These are phyloP conservation scores for Tipula vernalis DNA, from an alignment of 2,888 invertebrate genomes.

Conservation along the genomic window DNA sequence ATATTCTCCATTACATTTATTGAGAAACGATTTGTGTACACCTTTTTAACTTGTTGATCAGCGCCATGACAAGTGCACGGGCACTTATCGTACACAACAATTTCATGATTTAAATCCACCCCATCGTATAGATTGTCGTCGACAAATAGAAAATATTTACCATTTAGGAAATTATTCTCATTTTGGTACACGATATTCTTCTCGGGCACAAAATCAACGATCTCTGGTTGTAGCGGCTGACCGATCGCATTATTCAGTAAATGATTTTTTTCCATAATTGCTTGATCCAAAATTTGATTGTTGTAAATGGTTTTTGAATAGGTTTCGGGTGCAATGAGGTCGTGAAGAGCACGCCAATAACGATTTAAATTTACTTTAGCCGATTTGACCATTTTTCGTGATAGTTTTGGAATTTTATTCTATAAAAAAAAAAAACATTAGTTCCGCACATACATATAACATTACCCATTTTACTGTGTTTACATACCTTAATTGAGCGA, in stretches of 20 bases:
- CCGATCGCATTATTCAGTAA: background rate
- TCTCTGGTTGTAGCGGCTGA: background rate
- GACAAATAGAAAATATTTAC: conserved; percentile 14
- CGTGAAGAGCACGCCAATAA: conserved; percentile 17
- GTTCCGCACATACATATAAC: background rate
- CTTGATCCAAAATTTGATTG: background rate
- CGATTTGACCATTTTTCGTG: conserved; percentile 15
- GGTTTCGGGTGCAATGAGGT: conserved; percentile 6
- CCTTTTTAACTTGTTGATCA: background rate
- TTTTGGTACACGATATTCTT: conserved; percentile 9
- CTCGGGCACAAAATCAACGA: background rate
- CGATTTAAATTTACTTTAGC: conserved; percentile 17
- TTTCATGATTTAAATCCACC: conserved; percentile 14
- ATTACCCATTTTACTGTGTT: no score
- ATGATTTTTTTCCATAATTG: background rate
- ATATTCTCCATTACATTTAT: conserved; percentile 5
- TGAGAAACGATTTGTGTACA: background rate
- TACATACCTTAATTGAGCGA: background rate
- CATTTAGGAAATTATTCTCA: background rate
- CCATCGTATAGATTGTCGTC: conserved; percentile 16
- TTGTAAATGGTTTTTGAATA: background rate
- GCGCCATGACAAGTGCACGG: background rate
- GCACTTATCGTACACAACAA: background rate
- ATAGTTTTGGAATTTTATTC: conserved; percentile 15
- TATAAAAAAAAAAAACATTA: background rate